A percentile compares a stretch with the other conserved stretches of the same genome.
Evolutionary conservation across 2,888 invertebrate species (phyloP).

Genomic region (Endotricha flammealis): DNA sequence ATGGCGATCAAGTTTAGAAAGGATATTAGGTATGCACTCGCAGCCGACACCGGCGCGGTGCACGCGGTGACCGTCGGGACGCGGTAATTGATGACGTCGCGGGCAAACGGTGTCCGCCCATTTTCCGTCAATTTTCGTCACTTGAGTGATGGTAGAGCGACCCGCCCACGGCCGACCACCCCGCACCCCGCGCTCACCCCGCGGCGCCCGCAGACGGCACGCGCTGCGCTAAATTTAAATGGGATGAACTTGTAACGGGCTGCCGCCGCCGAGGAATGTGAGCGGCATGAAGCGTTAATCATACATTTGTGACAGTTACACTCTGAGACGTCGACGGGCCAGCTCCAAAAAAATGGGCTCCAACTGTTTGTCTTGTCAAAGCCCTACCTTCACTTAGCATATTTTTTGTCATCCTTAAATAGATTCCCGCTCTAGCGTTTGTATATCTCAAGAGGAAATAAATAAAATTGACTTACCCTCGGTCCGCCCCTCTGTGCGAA

Average conservation of each 20-base stretch:
- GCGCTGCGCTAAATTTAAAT: slow-evolving; percentile 77
- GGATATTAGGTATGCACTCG: slow-evolving; percentile 62
- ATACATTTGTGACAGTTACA: slow-evolving; percentile 73
- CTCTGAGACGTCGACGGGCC: slow-evolving; percentile 48
- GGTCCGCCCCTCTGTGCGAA: slow-evolving; percentile 36
- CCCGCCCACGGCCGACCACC: slow-evolving; percentile 53
- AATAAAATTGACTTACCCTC: slow-evolving; percentile 27
- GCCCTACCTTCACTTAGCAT: slow-evolving; percentile 13
- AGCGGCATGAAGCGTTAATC: slow-evolving; percentile 67
- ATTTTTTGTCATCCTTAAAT: slow-evolving; percentile 12
- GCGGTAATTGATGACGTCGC: slow-evolving; percentile 76
- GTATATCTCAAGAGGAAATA: slow-evolving; percentile 20
- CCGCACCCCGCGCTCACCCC: slow-evolving; percentile 27
- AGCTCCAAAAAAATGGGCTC: slow-evolving; percentile 42
- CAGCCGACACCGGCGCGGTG: slow-evolving; percentile 43
- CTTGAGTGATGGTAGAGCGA: slow-evolving; percentile 75
- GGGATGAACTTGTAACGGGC: slow-evolving; percentile 74
- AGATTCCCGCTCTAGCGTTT: slow-evolving; percentile 6
- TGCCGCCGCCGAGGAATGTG: slow-evolving; percentile 64
- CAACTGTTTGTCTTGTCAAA: slow-evolving; percentile 30
- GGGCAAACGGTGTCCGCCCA: slow-evolving; percentile 76
- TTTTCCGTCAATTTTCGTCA: slow-evolving; percentile 79
- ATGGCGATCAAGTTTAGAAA: slow-evolving; percentile 31
- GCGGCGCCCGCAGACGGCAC: slow-evolving; percentile 55
- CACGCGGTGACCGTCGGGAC: slow-evolving; percentile 70